Evolutionary conservation across 2,113 vertebrate genomes (phyloP), one percentile per base, ranked within the genome.

Genomic region (Fulmarus glacialis): DNA sequence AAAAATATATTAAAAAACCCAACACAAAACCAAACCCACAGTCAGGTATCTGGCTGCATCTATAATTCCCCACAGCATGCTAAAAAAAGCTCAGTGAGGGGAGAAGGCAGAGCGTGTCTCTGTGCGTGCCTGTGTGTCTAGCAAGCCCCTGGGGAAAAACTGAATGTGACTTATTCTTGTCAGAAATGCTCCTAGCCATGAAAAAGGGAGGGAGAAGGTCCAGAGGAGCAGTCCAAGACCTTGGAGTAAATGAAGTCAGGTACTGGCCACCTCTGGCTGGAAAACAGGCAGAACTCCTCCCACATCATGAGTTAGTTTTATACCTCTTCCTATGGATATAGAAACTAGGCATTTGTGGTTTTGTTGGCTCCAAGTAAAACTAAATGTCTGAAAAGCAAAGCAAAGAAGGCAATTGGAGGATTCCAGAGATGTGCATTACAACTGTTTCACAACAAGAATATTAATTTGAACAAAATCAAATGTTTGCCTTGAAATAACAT

Each of bases 281-380:
- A 18, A 68, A 64, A 75, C 19, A 43, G 27, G 43, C 55, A 89
- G 34, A 90, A 67, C 23, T 45, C 3, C 13, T 68, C 58, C 38
- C 45, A 56, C 11, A 13, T 47, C 40, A 70, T 21, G 40, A 18
- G 15, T 64, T 66, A 48, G 45, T 86, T 94, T 90, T 75, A 74
- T 47, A 22, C 5, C 3, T 13, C 67, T 45, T 85, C 48, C 75
- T 32, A 77, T 0, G 0, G 82, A 47, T 26, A 66, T 0, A 83
- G 71, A 88, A 82, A 62, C 8, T 12, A 71, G n/a, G 43, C 30
- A 43, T 30, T 60, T 8, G 9, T 0, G 4, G 4, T 21, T 89
- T 83, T 86, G 24, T 53, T 87, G 63, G n/a, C 45, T 81, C 22
- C 42, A 52, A 59, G 71, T n/a, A 88, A 91, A 86, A 53, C 36